phyloP scores from a whole-genome alignment of 2,888 invertebrate genomes.

The Drosophila antonietae region DNA sequence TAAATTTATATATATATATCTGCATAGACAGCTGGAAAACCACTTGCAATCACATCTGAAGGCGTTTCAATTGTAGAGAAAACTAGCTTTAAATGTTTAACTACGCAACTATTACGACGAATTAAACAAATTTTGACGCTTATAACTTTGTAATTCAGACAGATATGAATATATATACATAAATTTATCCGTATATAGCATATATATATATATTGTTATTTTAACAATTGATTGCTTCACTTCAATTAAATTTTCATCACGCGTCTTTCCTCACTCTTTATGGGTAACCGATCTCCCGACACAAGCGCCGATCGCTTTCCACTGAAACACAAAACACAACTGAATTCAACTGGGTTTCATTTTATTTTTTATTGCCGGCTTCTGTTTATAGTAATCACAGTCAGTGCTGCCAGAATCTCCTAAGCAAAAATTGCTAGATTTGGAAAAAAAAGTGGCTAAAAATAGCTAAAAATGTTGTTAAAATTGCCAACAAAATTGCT shows the following conservation, averaged over 20 bases:
- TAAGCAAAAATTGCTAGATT: too few species aligned
- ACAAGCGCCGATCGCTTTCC: constrained; percentile 30
- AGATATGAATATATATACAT: not conserved
- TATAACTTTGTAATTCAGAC: not conserved
- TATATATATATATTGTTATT: constrained; percentile 7
- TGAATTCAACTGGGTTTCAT: constrained; percentile 38
- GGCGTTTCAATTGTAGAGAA: constrained; percentile 1
- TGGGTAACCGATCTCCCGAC: constrained; percentile 11
- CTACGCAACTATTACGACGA: not conserved
- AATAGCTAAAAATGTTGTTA: too few species aligned
- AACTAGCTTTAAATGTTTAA: not conserved
- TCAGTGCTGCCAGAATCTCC: too few species aligned
- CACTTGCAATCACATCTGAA: constrained; percentile 15
- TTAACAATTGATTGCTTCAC: constrained; percentile 12
- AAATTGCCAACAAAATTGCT: too few species aligned
- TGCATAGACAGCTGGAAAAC: constrained; percentile 1
- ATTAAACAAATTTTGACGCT: too few species aligned
- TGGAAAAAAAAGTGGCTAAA: too few species aligned
- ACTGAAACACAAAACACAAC: constrained; percentile 45
- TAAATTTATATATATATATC: not conserved
- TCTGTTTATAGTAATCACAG: constrained; percentile 30
- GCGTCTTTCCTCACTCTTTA: constrained; percentile 15
- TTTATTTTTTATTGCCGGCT: constrained; percentile 26
- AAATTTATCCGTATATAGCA: not conserved
- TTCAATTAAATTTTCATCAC: constrained; percentile 44